These are phyloP conservation scores for Bombus affinis DNA, from an alignment of 1,140 invertebrate genomes.

Conservation along the genomic window DNA sequence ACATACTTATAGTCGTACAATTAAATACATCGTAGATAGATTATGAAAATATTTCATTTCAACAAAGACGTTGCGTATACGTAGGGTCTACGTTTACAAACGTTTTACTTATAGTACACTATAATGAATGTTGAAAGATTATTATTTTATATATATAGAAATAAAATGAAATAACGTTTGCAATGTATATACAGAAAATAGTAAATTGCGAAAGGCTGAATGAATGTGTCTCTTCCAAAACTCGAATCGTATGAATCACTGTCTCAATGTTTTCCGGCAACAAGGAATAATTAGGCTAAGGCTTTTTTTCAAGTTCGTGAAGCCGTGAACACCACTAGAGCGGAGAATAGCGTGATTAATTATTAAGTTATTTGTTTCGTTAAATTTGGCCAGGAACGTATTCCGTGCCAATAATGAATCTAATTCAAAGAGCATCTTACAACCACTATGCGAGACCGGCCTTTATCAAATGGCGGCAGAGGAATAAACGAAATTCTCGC, in stretches of 20 bases:
- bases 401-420: background rate
- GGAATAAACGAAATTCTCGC: constrained; percentile 42
- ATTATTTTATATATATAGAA: background rate
- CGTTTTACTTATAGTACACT: background rate
- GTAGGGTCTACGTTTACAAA: background rate
- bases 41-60: background rate
- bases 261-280: constrained; percentile 2
- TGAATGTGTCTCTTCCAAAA: background rate
- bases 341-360: background rate
- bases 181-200: background rate
- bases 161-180: background rate
- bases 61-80: background rate
- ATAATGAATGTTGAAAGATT: too few relatives aligned
- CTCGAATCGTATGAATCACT: background rate
- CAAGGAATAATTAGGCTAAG: constrained; percentile 6
- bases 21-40: background rate
- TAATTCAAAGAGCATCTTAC: constrained; percentile 15
- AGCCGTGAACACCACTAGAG: background rate
- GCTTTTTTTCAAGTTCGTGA: background rate
- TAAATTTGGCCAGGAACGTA: background rate
- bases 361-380: background rate
- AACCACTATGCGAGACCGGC: constrained; percentile 43
- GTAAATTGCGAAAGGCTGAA: background rate
- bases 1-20: background rate
- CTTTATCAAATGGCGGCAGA: constrained; percentile 50